phyloP scores from a whole-genome alignment of 2,888 invertebrate genomes.

The Cerastis leucographa region DNA sequence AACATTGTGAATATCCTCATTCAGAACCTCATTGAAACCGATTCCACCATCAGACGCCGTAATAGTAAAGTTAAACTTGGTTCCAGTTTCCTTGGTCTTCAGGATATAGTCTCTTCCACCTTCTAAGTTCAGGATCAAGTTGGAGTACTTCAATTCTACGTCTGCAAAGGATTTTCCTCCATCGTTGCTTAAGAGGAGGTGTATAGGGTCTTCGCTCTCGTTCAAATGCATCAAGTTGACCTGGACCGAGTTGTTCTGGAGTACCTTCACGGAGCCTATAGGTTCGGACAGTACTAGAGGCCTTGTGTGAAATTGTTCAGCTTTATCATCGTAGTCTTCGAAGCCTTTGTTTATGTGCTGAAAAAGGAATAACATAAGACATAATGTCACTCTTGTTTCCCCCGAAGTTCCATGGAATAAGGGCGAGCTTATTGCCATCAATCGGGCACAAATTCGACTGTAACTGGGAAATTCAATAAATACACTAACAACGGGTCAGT shows the following conservation, averaged over 20 bases:
- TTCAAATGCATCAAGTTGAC: slow-evolving; percentile 85
- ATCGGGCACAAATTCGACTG: background rate
- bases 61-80: slow-evolving; percentile 87
- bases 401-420: background rate
- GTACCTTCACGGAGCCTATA: slow-evolving; percentile 86
- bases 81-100: slow-evolving; percentile 87
- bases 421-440: background rate
- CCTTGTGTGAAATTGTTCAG: slow-evolving; percentile 57
- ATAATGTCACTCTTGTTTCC: background rate
- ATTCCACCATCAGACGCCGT: slow-evolving; percentile 74
- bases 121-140: slow-evolving; percentile 84
- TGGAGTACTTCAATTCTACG: slow-evolving; percentile 83
- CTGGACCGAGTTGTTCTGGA: slow-evolving; percentile 88
- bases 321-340: slow-evolving; percentile 69
- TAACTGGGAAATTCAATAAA: background rate
- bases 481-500: background rate
- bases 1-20: slow-evolving; percentile 70
- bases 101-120: slow-evolving; percentile 86
- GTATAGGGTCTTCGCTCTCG: slow-evolving; percentile 82
- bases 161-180: slow-evolving; percentile 83
- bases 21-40: slow-evolving; percentile 69
- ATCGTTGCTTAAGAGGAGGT: slow-evolving; percentile 83
- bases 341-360: slow-evolving; percentile 67
- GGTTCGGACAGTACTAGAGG: slow-evolving; percentile 84
- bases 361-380: background rate